Evolutionary conservation across 1,140 invertebrate genomes (phyloP).

Genomic region (Conopomorpha cramerella): DNA sequence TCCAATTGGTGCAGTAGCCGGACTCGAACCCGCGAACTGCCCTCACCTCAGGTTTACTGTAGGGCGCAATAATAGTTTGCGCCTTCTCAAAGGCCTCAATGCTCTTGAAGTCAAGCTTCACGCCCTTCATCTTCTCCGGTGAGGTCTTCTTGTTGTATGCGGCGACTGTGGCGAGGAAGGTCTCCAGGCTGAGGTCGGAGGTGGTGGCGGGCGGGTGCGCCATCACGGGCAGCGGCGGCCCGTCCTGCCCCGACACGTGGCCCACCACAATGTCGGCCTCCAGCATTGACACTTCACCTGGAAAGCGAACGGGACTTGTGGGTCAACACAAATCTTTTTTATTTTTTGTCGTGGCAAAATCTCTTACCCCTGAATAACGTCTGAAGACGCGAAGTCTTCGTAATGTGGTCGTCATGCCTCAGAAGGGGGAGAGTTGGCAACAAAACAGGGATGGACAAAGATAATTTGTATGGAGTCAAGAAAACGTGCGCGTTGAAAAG

Average conservation of each 20-base stretch:
- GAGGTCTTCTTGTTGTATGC: conserved; percentile 60
- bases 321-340: no score
- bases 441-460: no score
- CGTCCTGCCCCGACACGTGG: conserved; percentile 46
- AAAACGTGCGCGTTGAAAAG: no score
- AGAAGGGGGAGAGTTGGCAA: no score
- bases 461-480: no score
- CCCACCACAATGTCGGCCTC: conserved; percentile 87
- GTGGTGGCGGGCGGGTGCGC: conserved; percentile 75
- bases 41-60: conserved; percentile 31
- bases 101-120: conserved; percentile 89
- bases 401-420: no score
- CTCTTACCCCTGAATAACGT: no score
- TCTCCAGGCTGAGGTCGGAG: conserved; percentile 77
- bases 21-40: neutral
- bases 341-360: no score
- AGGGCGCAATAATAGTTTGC: conserved; percentile 51
- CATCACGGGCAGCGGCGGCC: conserved; percentile 75
- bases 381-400: no score
- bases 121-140: conserved; percentile 61
- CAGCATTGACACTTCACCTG: conserved; percentile 77
- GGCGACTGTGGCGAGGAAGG: conserved; percentile 69
- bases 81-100: conserved; percentile 76
- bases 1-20: neutral
- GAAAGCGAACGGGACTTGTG: no score